Evolutionary conservation across 1,140 invertebrate species (phyloP), one percentile per base, ranked within the genome.

Genomic region (Acromyrmex charruanus): DNA sequence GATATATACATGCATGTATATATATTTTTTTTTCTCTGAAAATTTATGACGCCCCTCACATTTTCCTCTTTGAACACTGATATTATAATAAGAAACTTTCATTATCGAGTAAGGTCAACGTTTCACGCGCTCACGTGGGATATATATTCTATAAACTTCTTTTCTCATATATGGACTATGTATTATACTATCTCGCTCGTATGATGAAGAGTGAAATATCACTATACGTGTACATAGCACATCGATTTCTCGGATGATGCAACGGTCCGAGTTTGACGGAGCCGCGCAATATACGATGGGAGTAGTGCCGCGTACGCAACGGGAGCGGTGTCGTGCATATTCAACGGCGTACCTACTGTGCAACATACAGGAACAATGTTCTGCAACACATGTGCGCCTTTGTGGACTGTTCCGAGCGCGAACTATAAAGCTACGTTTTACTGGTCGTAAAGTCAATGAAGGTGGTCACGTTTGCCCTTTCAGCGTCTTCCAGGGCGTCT

Each of bases 401-500:
- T 63, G 91, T 88, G 89, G 87, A 92, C 92, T 90, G 89, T 89
- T 86, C n/a, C 87, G 3, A 84, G 87, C 88, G 92, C 92, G 91
- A 93, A 92, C 94, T 92, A 93, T 94, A 94, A 94, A 94, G 90
- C 90, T 86, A 86, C 91, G 90, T 92, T 94, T 94, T 93, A 94
- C 90, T 91, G 94, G 25, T 94, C 94, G 92, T 95, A 95, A 95
- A 95, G 92, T 91, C 93, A 93, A 94, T 93, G 92, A 93, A 94
- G 94, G 92, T 89, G 92, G 94, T 94, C 93, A 93, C 94, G 93
- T 94, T 93, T 92, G 92, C 93, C 92, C 93, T 92, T 93, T 88
- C 89, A 85, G 49, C 91, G 91, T 92, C 90, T 94, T 92, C 85
- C 88, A 86, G 87, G 58, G 77, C 79, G 92, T 93, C 92, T 92